Evolutionary conservation across 1,140 invertebrate genomes (phyloP).

Genomic region (Teleopsis dalmanni): DNA sequence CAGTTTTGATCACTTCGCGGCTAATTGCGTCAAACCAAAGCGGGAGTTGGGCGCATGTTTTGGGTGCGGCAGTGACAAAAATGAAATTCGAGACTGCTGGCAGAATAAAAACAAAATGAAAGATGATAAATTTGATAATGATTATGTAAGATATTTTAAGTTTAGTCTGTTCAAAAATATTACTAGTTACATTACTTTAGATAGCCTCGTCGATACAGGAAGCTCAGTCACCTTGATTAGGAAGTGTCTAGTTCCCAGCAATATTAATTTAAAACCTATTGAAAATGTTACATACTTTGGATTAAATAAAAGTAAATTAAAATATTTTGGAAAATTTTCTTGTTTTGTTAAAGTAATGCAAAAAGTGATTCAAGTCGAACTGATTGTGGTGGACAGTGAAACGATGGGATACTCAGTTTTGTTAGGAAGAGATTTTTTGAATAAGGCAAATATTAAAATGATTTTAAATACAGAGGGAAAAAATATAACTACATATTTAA

Average conservation of each 20-base stretch:
- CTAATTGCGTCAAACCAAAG: slow-evolving; percentile 11
- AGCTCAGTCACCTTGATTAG: slow-evolving; percentile 9
- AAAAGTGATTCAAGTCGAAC: no score
- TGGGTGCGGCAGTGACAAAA: slow-evolving; percentile 1
- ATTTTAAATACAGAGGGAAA: not conserved
- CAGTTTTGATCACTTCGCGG: slow-evolving; percentile 4
- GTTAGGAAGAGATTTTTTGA: no score
- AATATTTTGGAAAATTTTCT: not conserved
- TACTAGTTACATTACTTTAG: slow-evolving; percentile 1
- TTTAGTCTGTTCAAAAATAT: not conserved
- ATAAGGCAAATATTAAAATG: no score
- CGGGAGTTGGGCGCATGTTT: slow-evolving; percentile 7
- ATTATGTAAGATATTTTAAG: slow-evolving; percentile 9
- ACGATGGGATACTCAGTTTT: no score
- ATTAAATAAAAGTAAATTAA: slow-evolving; percentile 6
- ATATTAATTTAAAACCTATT: not conserved
- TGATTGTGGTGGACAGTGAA: no score
- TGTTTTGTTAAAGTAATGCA: no score
- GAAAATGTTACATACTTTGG: slow-evolving; percentile 1
- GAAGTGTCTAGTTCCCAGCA: not conserved
- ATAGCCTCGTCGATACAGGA: slow-evolving; percentile 8
- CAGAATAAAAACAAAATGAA: not conserved
- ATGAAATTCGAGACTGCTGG: not conserved
- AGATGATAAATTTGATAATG: no score
- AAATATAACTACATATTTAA: not conserved